Evolutionary conservation across 2,797 vertebrate genomes (phyloP).

Genomic region (Heliangelus exortis): DNA sequence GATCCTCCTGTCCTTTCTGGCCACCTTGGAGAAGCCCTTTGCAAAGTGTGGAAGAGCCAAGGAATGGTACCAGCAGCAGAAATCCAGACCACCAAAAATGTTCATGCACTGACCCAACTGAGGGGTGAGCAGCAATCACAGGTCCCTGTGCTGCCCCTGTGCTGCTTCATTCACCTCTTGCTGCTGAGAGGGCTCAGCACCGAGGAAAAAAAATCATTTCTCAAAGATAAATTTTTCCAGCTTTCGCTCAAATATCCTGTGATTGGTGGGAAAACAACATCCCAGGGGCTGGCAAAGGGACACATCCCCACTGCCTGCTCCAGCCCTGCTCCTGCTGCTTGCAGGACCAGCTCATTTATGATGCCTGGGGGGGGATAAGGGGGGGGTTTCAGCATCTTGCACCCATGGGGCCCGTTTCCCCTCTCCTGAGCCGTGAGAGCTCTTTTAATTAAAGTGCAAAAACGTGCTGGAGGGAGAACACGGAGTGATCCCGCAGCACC

Average conservation of each 20-base stretch:
- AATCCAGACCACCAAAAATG: neutral
- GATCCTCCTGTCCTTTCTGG: neutral
- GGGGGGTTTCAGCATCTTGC: neutral
- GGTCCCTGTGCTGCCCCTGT: fast-evolving
- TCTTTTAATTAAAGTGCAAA: neutral
- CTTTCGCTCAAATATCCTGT: fast-evolving
- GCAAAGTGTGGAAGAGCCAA: neutral
- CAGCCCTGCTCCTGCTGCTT: neutral
- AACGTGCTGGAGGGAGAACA: neutral
- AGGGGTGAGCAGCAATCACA: neutral
- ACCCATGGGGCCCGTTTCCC: neutral
- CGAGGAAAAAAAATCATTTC: neutral
- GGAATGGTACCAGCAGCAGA: neutral
- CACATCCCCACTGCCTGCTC: fast-evolving
- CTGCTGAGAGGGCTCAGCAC: neutral
- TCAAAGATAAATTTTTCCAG: neutral
- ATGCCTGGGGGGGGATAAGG: fast-evolving
- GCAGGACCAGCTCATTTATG: neutral
- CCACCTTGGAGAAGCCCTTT: neutral
- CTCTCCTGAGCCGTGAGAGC: fast-evolving
- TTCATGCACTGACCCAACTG: neutral
- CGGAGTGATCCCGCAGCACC: neutral
- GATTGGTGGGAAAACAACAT: neutral
- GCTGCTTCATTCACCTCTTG: neutral
- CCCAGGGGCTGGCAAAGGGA: neutral